These are phyloP conservation scores for Drosophila barbarae DNA, from an alignment of 2,888 invertebrate genomes.

Conservation along the genomic window DNA sequence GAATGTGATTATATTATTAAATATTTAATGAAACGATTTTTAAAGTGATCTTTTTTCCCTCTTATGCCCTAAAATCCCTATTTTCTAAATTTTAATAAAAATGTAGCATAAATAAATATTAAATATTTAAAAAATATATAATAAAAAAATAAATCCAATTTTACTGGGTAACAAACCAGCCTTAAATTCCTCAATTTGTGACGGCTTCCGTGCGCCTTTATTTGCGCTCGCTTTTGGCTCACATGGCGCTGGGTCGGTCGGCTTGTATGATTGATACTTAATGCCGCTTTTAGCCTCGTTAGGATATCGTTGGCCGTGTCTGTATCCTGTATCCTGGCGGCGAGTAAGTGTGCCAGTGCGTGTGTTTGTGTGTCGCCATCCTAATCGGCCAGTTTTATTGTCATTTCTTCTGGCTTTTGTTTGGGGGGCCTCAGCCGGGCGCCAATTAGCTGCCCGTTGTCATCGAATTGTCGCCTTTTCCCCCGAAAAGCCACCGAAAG, in stretches of 20 bases:
- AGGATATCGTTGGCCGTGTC: constrained; percentile 54
- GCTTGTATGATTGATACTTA: constrained; percentile 58
- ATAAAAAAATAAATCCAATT: background rate
- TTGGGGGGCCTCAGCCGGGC: constrained; percentile 59
- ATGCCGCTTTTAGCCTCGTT: constrained; percentile 72
- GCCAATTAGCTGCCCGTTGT: constrained; percentile 62
- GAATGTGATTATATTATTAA: too few species aligned
- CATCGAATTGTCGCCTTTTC: constrained; percentile 36
- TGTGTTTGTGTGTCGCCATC: constrained; percentile 35
- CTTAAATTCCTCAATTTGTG: too few species aligned
- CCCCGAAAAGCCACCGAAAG: background rate
- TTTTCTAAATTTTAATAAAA: too few species aligned
- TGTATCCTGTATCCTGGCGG: constrained; percentile 17
- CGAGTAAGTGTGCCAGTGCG: constrained; percentile 3
- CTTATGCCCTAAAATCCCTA: too few species aligned
- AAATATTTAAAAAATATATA: background rate
- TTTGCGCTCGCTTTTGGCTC: constrained; percentile 47
- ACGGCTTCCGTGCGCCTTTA: constrained; percentile 27
- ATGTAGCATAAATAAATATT: too few species aligned
- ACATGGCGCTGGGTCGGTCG: constrained; percentile 35
- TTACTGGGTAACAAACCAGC: background rate
- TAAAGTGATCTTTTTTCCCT: too few species aligned
- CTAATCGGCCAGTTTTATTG: constrained; percentile 66
- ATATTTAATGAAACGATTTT: too few species aligned
- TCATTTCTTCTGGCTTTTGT: constrained; percentile 68